Base-by-base conservation (phyloP, 2,113 vertebrate species). In the Conger conger region DNA sequence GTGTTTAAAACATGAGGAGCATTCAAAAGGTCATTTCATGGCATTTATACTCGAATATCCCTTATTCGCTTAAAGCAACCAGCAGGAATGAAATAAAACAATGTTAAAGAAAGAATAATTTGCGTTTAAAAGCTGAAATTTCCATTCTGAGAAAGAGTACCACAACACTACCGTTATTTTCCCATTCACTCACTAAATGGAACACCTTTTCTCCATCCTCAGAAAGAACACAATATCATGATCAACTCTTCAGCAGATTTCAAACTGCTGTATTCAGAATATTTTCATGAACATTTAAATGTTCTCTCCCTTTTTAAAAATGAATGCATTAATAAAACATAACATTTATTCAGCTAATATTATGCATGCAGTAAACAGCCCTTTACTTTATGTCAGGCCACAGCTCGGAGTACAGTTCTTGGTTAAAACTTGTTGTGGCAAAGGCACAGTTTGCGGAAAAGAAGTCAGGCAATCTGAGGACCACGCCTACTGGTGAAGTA, bases 1-100 rank as follows among this genome's bases (percentile, higher is more conserved):
- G 57, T 53, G 85, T 86, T 86, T 76, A 85, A 91, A 85, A 84
- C 54, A 20, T 82, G 60, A 89, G 88, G 76, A 50, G 37, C 87
- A 85, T 80, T 86, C 60, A 73, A 92, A 92, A 92, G 90, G 90
- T 89, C 89, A 89, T 53, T 16, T 83, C 2, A 40, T 88, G 89
- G 87, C 89, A 88, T 90, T 89, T 90, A 87, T 89, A 85, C 86
- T 84, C 57, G 82, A 38, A 80, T 82, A 83, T 68, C 35, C 42
- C 33, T 57, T 82, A 83, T 86, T 86, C 81, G 60, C 83, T 88
- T 84, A 85, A 87, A 87, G 81, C 81, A 86, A 84, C 45, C 79
- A 77, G 76, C 16, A 73, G 83, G 73, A 76, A 88, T 80, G 82
- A 82, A 84, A 88, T 85, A 81, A 87, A 87, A 60, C 42, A 85